Evolutionary conservation across 2,113 vertebrate genomes (phyloP).

Genomic region (Forbesichthys agassizii): DNA sequence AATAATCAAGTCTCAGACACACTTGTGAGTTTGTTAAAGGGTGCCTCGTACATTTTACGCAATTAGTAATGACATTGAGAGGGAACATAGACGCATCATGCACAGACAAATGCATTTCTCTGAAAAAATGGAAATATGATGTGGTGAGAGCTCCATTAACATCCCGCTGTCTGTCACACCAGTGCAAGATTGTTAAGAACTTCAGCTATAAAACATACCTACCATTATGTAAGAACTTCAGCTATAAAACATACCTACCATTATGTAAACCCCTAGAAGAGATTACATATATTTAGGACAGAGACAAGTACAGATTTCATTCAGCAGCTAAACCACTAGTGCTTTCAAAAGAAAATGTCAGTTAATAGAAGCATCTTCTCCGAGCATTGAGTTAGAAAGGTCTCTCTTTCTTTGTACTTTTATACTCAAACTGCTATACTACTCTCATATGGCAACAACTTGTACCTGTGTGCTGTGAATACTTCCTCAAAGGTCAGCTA

Average conservation of each 20-base stretch:
- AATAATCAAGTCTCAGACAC: no score
- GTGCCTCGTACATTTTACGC: neutral
- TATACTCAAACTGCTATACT: no score
- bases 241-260: neutral
- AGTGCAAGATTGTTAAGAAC: neutral
- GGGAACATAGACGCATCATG: neutral
- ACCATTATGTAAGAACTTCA: neutral
- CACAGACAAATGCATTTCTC: neutral
- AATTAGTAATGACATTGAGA: neutral
- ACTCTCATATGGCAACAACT: neutral
- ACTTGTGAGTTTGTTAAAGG: neutral
- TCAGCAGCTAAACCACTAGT: neutral
- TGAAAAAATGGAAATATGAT: neutral
- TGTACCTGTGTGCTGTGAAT: neutral
- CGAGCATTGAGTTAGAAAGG: no score
- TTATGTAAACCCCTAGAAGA: conserved; percentile 6
- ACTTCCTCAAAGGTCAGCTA: neutral
- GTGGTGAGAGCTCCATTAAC: neutral
- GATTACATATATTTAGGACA: neutral
- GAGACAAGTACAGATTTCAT: neutral
- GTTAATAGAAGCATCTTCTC: neutral
- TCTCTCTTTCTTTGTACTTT: no score
- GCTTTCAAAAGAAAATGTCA: neutral
- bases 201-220: neutral
- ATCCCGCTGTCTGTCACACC: neutral